phyloP scores from a whole-genome alignment of 2,797 vertebrate species.

The Harpagifer antarcticus region DNA sequence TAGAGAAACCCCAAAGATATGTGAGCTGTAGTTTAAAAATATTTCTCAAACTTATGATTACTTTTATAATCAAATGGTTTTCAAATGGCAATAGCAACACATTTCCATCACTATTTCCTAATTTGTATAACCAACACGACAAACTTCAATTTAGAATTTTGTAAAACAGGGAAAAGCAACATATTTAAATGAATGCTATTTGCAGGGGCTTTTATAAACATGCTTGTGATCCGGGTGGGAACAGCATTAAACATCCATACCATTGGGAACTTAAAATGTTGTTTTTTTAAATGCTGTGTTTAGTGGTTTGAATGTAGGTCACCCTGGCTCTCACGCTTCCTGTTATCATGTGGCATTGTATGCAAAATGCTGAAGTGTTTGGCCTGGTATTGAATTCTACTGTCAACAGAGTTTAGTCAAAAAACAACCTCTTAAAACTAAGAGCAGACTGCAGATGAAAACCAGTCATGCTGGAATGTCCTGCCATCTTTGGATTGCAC shows the following conservation, averaged over 20 bases:
- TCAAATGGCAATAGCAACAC: neutral
- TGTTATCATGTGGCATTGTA: neutral
- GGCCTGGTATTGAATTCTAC: constrained; percentile 30
- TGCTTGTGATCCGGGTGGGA: neutral
- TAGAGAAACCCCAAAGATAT: neutral
- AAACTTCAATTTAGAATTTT: neutral
- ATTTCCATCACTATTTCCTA: neutral
- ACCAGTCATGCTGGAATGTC: constrained; percentile 40
- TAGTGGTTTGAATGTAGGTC: constrained; percentile 55
- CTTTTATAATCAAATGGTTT: neutral
- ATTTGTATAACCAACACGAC: neutral
- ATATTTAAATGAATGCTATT: neutral
- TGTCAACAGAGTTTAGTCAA: constrained; percentile 15
- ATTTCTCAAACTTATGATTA: neutral
- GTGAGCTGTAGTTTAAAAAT: neutral
- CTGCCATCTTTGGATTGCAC: constrained; percentile 33
- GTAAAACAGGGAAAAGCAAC: neutral
- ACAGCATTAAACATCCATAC: neutral
- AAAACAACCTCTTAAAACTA: constrained; percentile 27
- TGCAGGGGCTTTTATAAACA: neutral
- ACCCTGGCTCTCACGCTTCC: constrained; percentile 35
- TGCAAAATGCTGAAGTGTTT: neutral
- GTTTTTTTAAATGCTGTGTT: neutral
- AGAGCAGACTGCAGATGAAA: constrained; percentile 32
- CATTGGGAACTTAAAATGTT: neutral